These are phyloP conservation scores for Taurulus bubalis DNA, from an alignment of 2,113 vertebrate genomes.

Conservation along the genomic window DNA sequence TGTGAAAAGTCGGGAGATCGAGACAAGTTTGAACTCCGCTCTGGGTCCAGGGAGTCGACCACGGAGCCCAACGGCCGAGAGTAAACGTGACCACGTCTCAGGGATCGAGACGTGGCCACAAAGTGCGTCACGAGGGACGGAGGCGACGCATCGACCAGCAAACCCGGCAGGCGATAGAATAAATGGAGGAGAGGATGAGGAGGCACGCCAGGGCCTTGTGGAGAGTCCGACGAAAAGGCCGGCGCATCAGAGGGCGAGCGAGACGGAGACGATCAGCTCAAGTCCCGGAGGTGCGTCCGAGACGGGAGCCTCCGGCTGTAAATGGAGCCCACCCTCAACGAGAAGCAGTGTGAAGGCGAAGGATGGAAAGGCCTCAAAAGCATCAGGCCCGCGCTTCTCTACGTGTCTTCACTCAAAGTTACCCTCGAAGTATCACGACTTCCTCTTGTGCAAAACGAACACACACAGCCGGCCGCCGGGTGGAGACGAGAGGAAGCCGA, in stretches of 20 bases:
- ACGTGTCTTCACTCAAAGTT: background rate
- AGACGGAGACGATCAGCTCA: background rate
- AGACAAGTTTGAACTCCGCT: background rate
- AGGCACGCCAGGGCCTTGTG: rapidly evolving
- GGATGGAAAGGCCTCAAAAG: background rate
- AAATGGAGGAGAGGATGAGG: background rate
- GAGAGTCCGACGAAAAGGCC: background rate
- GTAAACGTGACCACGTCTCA: too few species aligned
- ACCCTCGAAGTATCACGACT: background rate
- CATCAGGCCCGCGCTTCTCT: background rate
- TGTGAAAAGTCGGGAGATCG: background rate
- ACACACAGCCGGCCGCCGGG: too few species aligned
- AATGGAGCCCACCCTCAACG: background rate
- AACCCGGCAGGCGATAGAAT: too few species aligned
- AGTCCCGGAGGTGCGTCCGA: too few species aligned
- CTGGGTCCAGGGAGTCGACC: too few species aligned
- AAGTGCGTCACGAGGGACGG: background rate
- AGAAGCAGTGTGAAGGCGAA: too few species aligned
- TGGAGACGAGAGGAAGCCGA: background rate
- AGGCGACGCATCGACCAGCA: rapidly evolving
- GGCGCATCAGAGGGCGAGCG: rapidly evolving
- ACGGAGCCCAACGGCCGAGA: background rate
- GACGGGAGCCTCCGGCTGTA: too few species aligned
- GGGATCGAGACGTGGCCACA: background rate
- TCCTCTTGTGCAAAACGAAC: background rate